Conservation (phyloP, 2,113 vertebrate species). For the Apteryx owenii region DNA sequence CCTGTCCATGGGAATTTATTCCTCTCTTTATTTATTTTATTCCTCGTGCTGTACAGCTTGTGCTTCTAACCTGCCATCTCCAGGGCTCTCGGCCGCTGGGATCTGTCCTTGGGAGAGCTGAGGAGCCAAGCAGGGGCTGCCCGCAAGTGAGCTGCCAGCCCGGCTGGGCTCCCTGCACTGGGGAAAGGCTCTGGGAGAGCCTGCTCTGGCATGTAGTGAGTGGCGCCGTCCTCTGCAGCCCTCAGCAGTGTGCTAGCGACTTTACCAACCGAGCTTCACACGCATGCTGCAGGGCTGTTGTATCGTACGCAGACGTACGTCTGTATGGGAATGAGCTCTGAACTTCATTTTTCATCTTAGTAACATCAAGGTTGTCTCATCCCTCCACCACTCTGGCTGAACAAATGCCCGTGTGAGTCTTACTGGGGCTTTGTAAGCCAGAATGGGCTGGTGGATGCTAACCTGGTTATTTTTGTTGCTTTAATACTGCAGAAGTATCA, state of each 20-base stretch:
- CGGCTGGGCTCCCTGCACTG: fast-evolving
- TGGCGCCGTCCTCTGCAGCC: too few relatives aligned
- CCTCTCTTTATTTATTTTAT: constrained; percentile 25
- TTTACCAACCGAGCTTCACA: too few relatives aligned
- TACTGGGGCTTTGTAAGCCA: too few relatives aligned
- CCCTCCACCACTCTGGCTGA: neutral
- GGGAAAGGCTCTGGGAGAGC: neutral
- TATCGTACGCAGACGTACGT: neutral
- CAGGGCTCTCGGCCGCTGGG: neutral
- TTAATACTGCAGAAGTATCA: neutral
- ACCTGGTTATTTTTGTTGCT: neutral
- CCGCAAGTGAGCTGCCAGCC: neutral
- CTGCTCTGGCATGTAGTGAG: too few relatives aligned
- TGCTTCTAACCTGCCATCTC: neutral
- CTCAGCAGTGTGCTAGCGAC: too few relatives aligned
- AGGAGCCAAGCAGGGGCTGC: neutral
- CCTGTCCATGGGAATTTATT: constrained; percentile 48
- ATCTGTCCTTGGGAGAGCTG: neutral
- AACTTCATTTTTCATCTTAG: neutral
- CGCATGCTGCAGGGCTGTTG: too few relatives aligned
- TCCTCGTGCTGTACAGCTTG: neutral
- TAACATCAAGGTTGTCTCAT: neutral
- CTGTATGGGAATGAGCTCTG: neutral
- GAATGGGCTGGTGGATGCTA: neutral
- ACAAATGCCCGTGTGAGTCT: too few relatives aligned